A percentile compares a stretch with the other conserved stretches of the same genome.
phyloP scores from a whole-genome alignment of 2,888 invertebrate species.

The Drosophila robusta region DNA sequence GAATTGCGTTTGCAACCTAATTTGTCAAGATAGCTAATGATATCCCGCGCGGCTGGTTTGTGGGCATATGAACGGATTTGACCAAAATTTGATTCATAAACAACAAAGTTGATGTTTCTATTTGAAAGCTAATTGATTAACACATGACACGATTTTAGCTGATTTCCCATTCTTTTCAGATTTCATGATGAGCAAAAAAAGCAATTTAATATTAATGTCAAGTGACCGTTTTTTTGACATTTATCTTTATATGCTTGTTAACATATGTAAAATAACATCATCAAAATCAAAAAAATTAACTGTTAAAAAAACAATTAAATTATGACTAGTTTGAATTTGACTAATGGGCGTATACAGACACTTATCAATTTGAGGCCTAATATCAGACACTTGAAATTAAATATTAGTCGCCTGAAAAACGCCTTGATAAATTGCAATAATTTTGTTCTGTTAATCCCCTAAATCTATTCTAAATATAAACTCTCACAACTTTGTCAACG shows the following conservation, averaged over 20 bases:
- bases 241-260: background rate
- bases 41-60: conserved; percentile 17
- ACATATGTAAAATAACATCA: background rate
- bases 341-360: background rate
- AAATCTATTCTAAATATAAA: background rate
- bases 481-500: background rate
- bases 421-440: background rate
- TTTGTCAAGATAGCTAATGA: conserved; percentile 49
- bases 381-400: too few species aligned
- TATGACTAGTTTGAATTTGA: too few species aligned
- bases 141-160: background rate
- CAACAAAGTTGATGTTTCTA: conserved; percentile 10
- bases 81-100: conserved; percentile 10
- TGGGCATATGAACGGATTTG: conserved; percentile 1
- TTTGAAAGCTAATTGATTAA: conserved; percentile 3
- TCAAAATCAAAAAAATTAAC: too few species aligned
- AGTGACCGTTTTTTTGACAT: too few species aligned
- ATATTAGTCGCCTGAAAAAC: too few species aligned
- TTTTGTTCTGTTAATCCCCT: background rate
- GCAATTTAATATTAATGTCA: background rate
- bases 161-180: background rate
- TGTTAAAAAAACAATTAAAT: background rate
- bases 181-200: background rate
- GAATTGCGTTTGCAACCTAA: conserved; percentile 54
- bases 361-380: background rate